Conservation (phyloP, 2,888 invertebrate genomes). For the Heliconius erato region DNA sequence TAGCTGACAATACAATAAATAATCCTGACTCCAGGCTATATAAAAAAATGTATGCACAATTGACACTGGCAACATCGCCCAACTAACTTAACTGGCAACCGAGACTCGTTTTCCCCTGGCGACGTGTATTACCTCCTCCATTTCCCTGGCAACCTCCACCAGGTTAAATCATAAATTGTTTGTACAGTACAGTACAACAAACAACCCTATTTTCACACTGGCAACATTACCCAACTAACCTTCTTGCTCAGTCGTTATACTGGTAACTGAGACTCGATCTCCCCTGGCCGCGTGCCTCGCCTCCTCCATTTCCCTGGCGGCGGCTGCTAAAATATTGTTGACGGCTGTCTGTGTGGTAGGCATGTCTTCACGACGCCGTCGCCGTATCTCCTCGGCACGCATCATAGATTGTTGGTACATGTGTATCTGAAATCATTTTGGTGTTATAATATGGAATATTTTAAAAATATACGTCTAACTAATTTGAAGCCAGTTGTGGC, state of each 20-base stretch:
- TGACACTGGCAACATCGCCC: not conserved
- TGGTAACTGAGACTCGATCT: slow-evolving; percentile 66
- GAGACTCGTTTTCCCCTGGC: too few species aligned
- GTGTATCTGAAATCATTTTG: slow-evolving; percentile 70
- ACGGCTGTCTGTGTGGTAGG: slow-evolving; percentile 80
- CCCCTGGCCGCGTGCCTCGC: slow-evolving; percentile 68
- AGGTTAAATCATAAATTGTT: not conserved
- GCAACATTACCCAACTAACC: slow-evolving; percentile 60
- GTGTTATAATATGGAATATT: not conserved
- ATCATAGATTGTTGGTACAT: slow-evolving; percentile 85
- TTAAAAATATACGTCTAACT: not conserved
- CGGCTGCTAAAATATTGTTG: slow-evolving; percentile 82
- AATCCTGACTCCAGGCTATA: too few species aligned
- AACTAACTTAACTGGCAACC: not conserved
- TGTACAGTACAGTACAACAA: not conserved
- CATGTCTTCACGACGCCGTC: slow-evolving; percentile 77
- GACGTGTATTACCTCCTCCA: not conserved
- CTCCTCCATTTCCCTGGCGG: slow-evolving; percentile 82
- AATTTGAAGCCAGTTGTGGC: not conserved
- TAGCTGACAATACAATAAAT: too few species aligned
- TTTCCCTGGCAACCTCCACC: not conserved
- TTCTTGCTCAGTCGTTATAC: slow-evolving; percentile 81
- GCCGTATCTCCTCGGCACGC: slow-evolving; percentile 79
- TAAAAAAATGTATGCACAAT: not conserved
- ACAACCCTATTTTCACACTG: slow-evolving; percentile 7